A percentile compares a stretch with the other conserved stretches of the same genome.
Conservation (phyloP, 1,140 invertebrate species). For the Caerostris darwini region DNA sequence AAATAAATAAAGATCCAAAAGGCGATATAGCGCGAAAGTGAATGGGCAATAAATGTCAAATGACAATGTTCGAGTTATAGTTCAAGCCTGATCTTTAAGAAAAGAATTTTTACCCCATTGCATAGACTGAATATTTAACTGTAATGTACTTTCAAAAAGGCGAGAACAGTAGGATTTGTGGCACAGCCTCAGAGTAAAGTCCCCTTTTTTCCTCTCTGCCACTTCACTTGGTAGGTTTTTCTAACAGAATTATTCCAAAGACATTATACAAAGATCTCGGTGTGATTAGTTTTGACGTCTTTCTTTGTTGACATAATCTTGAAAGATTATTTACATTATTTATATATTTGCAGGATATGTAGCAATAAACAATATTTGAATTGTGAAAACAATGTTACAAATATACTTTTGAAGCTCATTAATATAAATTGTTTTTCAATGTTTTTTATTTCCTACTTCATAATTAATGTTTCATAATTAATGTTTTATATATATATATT, state of each 20-base stretch:
- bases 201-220: not conserved
- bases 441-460: too few relatives aligned
- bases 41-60: constrained; percentile 77
- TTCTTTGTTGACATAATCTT: too few relatives aligned
- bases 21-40: constrained; percentile 61
- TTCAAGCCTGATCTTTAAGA: constrained; percentile 71
- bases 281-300: too few relatives aligned
- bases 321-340: too few relatives aligned
- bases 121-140: constrained; percentile 73
- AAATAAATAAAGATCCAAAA: constrained; percentile 74
- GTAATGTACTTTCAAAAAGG: constrained; percentile 71
- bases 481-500: too few relatives aligned
- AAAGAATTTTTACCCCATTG: constrained; percentile 68
- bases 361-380: too few relatives aligned
- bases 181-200: not conserved
- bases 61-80: constrained; percentile 76
- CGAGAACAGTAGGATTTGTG: constrained; percentile 67
- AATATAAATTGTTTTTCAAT: too few relatives aligned
- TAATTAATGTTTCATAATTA: too few relatives aligned
- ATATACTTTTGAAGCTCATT: too few relatives aligned
- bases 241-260: not conserved
- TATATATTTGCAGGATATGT: too few relatives aligned
- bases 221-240: too few relatives aligned
- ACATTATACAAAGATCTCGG: not conserved
- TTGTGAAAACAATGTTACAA: too few relatives aligned